phyloP scores from a whole-genome alignment of 2,797 vertebrate species.

The Poeciliopsis paucimaculata region DNA sequence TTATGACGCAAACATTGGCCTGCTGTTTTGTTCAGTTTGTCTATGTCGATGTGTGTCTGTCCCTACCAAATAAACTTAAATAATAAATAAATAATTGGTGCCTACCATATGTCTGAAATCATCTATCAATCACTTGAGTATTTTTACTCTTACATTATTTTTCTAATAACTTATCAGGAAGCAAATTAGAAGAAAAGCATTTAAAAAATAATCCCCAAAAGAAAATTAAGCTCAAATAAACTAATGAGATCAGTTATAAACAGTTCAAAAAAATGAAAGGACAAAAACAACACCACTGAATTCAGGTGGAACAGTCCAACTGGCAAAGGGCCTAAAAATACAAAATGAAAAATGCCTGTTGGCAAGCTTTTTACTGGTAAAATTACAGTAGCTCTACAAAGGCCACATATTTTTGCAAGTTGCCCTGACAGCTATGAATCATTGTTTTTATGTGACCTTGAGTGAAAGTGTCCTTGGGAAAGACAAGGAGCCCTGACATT shows the following conservation, averaged over 20 bases:
- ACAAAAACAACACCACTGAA: not conserved
- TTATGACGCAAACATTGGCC: too few relatives aligned
- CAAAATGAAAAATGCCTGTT: conserved; percentile 1
- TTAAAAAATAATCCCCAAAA: not conserved
- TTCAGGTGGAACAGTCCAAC: not conserved
- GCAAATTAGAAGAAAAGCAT: not conserved
- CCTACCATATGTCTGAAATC: not conserved
- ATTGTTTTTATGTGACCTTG: not conserved
- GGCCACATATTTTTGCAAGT: not conserved
- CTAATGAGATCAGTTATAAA: not conserved
- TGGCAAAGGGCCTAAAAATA: conserved; percentile 2
- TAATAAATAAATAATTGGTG: not conserved
- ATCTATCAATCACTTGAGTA: not conserved
- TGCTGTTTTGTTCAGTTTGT: too few relatives aligned
- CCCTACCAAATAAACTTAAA: too few relatives aligned
- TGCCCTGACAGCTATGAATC: not conserved
- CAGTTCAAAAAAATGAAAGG: not conserved
- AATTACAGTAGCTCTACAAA: conserved; percentile 1
- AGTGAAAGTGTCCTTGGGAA: not conserved
- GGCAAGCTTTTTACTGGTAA: not conserved
- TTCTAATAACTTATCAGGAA: not conserved
- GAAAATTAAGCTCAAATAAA: not conserved
- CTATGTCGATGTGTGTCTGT: too few relatives aligned
- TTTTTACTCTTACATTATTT: not conserved
- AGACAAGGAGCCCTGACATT: not conserved